phyloP scores from a whole-genome alignment of 2,797 vertebrate species.

The Phrynocephalus vlangalii region DNA sequence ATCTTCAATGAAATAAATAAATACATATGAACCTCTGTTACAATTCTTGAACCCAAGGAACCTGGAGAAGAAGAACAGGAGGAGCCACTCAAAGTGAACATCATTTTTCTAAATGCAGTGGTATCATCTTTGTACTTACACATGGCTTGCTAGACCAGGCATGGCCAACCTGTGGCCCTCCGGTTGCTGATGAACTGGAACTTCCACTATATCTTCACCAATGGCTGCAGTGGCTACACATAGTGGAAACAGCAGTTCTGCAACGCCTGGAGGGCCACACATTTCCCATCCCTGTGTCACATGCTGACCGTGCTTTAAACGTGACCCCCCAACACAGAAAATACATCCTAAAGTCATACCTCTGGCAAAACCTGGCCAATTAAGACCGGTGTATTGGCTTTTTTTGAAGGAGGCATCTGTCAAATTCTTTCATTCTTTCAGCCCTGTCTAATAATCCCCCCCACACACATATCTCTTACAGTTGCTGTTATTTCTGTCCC shows the following conservation, averaged over 20 bases:
- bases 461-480: not conserved
- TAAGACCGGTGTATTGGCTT: not conserved
- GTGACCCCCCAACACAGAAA: not conserved
- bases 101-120: not conserved
- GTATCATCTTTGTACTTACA: no score
- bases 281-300: not conserved
- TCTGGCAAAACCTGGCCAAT: not conserved
- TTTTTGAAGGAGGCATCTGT: not conserved
- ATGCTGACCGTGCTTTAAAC: not conserved
- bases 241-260: not conserved
- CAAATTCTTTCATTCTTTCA: not conserved
- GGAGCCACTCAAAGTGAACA: not conserved
- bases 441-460: not conserved
- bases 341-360: not conserved
- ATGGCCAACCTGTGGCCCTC: not conserved
- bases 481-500: not conserved
- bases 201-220: not conserved
- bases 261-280: not conserved
- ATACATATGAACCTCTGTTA: not conserved
- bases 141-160: not conserved
- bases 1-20: not conserved
- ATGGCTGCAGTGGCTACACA: not conserved
- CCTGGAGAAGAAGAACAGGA: not conserved
- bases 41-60: not conserved
- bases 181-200: not conserved